These are phyloP conservation scores for Nasua narica DNA, from an alignment of 2,797 vertebrate genomes.

Conservation along the genomic window DNA sequence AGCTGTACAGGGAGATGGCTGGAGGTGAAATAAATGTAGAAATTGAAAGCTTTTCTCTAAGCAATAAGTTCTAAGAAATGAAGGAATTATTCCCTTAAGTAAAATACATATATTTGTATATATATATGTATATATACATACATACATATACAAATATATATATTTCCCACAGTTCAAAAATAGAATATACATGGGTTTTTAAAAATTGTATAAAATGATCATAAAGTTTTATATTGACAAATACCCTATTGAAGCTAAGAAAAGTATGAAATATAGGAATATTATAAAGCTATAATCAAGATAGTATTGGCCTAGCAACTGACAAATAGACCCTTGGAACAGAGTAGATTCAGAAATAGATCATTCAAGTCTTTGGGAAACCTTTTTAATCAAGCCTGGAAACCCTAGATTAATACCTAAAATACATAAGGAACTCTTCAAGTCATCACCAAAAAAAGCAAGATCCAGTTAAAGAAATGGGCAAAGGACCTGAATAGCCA, in stretches of 20 bases:
- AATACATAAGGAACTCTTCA: neutral
- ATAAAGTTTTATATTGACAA: neutral
- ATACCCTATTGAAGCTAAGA: neutral
- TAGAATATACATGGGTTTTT: neutral
- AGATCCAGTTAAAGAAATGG: neutral
- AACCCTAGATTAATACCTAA: neutral
- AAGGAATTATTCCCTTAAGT: neutral
- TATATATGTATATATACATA: neutral
- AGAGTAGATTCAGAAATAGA: neutral
- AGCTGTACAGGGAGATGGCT: neutral
- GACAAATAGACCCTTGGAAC: neutral
- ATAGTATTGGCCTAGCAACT: neutral
- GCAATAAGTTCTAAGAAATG: neutral
- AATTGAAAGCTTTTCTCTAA: neutral
- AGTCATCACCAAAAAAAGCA: neutral
- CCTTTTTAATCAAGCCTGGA: neutral
- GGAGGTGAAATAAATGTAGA: neutral
- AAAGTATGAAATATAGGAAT: neutral
- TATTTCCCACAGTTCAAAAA: neutral
- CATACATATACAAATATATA: neutral
- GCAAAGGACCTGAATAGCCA: neutral
- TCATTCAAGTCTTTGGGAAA: neutral
- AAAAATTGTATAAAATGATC: neutral
- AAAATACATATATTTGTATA: neutral
- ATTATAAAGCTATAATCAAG: neutral